These are phyloP conservation scores for Loris lydekkerianus DNA, from an alignment of 2,797 vertebrate genomes.

Conservation along the genomic window DNA sequence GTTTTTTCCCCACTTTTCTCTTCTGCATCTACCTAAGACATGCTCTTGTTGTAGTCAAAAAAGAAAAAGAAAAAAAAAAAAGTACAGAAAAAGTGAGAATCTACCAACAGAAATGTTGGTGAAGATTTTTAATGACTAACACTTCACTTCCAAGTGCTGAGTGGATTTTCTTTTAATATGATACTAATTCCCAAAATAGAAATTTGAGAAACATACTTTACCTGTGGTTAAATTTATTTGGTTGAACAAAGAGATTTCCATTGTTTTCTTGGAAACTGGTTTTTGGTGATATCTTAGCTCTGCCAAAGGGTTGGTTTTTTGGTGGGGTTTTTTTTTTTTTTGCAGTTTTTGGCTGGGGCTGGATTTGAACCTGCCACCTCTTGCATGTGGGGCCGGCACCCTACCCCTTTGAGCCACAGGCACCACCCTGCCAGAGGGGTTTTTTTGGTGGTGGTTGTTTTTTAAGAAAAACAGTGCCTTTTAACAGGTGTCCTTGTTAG, in stretches of 20 bases:
- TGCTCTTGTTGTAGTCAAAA: conserved; percentile 35
- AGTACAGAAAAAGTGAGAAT: conserved; percentile 19
- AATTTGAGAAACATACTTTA: conserved; percentile 56
- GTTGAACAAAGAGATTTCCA: conserved; percentile 48
- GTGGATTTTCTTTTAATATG: conserved; percentile 55
- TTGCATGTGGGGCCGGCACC: too few species aligned
- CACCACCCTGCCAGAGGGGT: too few species aligned
- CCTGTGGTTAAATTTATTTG: conserved; percentile 71
- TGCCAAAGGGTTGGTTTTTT: not conserved
- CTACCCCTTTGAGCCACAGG: too few species aligned
- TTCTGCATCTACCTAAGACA: not conserved
- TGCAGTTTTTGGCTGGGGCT: too few species aligned
- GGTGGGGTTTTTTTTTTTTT: too few species aligned
- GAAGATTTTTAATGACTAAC: conserved; percentile 46
- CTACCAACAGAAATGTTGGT: not conserved
- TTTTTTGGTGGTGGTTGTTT: too few species aligned
- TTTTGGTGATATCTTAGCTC: conserved; percentile 21
- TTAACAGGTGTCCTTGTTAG: conserved; percentile 27
- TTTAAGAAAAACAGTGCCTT: not conserved
- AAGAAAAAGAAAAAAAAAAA: not conserved
- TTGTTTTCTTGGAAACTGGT: conserved; percentile 65
- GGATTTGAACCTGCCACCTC: too few species aligned
- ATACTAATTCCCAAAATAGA: conserved; percentile 53
- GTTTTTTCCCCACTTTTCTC: not conserved
- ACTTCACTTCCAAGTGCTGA: conserved; percentile 40